A percentile compares a stretch with the other conserved stretches of the same genome.
These are phyloP conservation scores for Morone saxatilis DNA, from an alignment of 2,113 vertebrate species.

Conservation along the genomic window DNA sequence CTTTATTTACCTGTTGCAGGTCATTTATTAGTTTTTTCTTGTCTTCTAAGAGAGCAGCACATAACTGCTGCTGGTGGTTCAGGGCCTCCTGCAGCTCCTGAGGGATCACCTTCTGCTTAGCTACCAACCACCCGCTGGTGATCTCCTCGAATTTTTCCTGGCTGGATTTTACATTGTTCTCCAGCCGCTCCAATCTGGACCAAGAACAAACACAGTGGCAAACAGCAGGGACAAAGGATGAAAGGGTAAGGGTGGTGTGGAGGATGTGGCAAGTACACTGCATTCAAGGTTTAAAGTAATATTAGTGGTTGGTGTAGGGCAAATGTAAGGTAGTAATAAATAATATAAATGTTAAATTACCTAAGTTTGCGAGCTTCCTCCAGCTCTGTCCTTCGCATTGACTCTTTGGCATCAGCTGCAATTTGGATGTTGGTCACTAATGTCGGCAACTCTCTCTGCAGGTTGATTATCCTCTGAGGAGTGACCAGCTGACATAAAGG, in stretches of 20 bases:
- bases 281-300: not conserved
- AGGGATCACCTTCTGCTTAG: slow-evolving; percentile 73
- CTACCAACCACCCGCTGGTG: slow-evolving; percentile 79
- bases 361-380: slow-evolving; percentile 82
- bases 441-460: slow-evolving; percentile 83
- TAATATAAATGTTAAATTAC: slow-evolving; percentile 66
- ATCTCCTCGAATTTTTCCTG: slow-evolving; percentile 87
- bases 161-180: slow-evolving; percentile 76
- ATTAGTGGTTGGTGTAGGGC: not conserved
- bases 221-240: not conserved
- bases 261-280: not conserved
- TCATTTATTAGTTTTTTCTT: slow-evolving; percentile 89
- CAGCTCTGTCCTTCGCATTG: slow-evolving; percentile 77
- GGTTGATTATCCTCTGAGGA: slow-evolving; percentile 81
- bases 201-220: not conserved
- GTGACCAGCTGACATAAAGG: not conserved
- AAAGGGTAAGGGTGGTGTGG: not conserved
- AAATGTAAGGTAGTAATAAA: not conserved
- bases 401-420: slow-evolving; percentile 85
- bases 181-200: slow-evolving; percentile 75
- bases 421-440: slow-evolving; percentile 88
- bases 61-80: slow-evolving; percentile 84
- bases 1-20: slow-evolving; percentile 85
- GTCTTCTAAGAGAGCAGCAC: slow-evolving; percentile 81
- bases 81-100: slow-evolving; percentile 87